Base-by-base conservation (phyloP, 2,113 vertebrate species). In the Mixornis gularis region DNA sequence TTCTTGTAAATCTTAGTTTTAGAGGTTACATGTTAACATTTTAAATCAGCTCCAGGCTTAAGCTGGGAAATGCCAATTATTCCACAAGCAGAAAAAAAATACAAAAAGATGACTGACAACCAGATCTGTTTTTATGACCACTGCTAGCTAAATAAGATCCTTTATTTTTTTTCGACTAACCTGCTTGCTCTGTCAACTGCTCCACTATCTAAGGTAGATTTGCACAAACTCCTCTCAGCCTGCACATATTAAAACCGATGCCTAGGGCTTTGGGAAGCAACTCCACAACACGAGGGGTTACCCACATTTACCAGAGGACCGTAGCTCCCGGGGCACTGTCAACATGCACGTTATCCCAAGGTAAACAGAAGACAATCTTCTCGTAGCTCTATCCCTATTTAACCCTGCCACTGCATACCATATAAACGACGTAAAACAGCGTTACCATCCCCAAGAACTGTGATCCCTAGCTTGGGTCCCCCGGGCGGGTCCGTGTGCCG, bases 11-110 rank as follows among this genome's bases (percentile, higher is more conserved):
- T 69, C 84, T 71, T 93, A 73, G 83, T 93, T 90, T 95, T 63
- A 89, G 94, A 94, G 69, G 41, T 62, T 95, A 94, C 82, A 88
- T 94, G 63, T 90, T 95, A 87, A 87, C 60, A 62, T 87, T 95
- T 86, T 86, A 96, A 96, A 96, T 94, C 90, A 93, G 79, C 52
- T 96, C 83, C 89, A 95, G 81, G 87, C 66, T 94, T 89, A 83
- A 96, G 38, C 52, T 84, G 92, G 85, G 60, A 79, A 92, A 84
- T 30, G 25, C 55, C 68, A 90, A 70, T 91, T 93, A 90, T 74
- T 66, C 89, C 58, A 87, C 63, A 29, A 73, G 78, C 49, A 48
- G 18, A 24, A 51, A 25, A 24, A 22, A 70, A 58, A 38, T 7
- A 13, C 11, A 16, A 16, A 36, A 79, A 73, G 26, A 62, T 70